Base-by-base conservation (phyloP, 2,113 vertebrate species). In the Girardinichthys multiradiatus region DNA sequence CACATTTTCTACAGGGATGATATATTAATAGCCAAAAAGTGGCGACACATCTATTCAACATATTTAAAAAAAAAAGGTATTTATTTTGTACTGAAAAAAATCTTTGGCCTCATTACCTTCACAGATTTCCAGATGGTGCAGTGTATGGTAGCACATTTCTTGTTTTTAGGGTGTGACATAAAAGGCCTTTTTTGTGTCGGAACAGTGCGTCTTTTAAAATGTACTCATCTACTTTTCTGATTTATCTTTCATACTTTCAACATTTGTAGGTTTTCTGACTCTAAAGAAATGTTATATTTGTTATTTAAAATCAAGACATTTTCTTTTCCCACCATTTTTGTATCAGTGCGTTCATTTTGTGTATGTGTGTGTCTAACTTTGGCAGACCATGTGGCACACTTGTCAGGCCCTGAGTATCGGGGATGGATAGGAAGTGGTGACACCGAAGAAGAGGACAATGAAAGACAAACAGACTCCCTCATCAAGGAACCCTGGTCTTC, bases 401-500 rank as follows among this genome's bases (percentile, higher is more conserved):
- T 91, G 77, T 70, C 72, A 11, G 48, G 54, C 30, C 72, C 79
- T 15, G 76, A 77, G 4, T 15, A 30, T 1, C 8, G 57, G 26
- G 57, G 60, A 1, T 15, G 48, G n/a, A 60, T 2, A 1, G 26
- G 2, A 1, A 37, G 1, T 11, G 48, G 48, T 57, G 63, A 33
- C 0, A 3, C 13, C 2, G 90, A 86, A 24, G n/a, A 9, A 57
- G 66, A 79, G 9, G 73, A 74, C 0, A 7, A 13, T 27, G 81
- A 54, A 24, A 26, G 14, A 39, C 58, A 37, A 54, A 51, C 19
- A 0, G 87, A 94, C 30, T 51, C 87, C 0, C 71, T 90, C 13
- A 2, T 5, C 0, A 66, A 51, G n/a, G 87, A 70, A 37, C 74
- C 35, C 14, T 94, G 90, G 88, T 95, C 95, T 66, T 72, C 91